Evolutionary conservation across 2,797 vertebrate species (phyloP).

Genomic region (Chelon labrosus): DNA sequence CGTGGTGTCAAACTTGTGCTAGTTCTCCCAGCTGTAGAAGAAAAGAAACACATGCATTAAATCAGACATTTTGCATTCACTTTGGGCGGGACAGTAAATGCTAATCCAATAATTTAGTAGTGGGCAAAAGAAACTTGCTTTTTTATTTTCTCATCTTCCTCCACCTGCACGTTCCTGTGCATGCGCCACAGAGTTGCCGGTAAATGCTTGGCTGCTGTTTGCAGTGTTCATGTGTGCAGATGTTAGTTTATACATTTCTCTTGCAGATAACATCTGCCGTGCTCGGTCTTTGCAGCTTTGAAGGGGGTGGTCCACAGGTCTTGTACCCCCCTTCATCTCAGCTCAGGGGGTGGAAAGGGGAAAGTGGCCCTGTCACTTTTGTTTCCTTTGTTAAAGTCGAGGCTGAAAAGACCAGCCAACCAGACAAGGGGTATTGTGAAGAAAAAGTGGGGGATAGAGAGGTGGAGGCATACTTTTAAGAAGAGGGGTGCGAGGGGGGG

Average conservation of each 20-base stretch:
- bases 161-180: slow-evolving; percentile 10
- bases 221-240: slow-evolving; percentile 5
- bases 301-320: slow-evolving; percentile 44
- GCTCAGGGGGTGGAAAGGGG: slow-evolving; percentile 44
- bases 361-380: slow-evolving; percentile 67
- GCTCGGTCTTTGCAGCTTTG: slow-evolving; percentile 16
- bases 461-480: slow-evolving; percentile 20
- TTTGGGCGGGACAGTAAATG: background rate
- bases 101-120: background rate
- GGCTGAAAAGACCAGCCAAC: slow-evolving; percentile 75
- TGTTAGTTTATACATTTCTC: background rate
- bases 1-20: background rate
- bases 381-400: slow-evolving; percentile 77
- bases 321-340: slow-evolving; percentile 6
- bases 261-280: slow-evolving; percentile 15
- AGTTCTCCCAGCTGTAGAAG: background rate
- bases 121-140: background rate
- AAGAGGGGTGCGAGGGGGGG: background rate
- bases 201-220: slow-evolving; percentile 1
- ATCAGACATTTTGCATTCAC: background rate
- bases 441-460: slow-evolving; percentile 25
- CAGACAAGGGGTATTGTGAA: slow-evolving; percentile 42
- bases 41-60: too few species aligned
- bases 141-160: slow-evolving; percentile 6
- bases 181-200: background rate